Evolutionary conservation across 2,797 vertebrate genomes (phyloP).

Genomic region (Orestias chungarensis): DNA sequence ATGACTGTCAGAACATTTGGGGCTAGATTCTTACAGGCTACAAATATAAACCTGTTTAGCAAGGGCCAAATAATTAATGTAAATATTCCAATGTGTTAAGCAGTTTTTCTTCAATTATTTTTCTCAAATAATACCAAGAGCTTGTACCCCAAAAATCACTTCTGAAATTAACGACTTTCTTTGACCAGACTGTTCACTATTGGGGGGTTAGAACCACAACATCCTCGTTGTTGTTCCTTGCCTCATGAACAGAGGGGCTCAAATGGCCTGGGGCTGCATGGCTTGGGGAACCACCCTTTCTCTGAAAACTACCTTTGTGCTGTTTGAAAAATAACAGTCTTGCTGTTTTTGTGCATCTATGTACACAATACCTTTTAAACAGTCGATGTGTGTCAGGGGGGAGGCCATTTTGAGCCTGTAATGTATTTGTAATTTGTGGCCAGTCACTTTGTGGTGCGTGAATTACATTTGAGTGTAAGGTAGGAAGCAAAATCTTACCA

Average conservation of each 20-base stretch:
- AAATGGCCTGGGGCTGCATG: constrained; percentile 54
- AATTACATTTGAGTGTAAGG: constrained; percentile 42
- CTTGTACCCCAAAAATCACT: constrained; percentile 52
- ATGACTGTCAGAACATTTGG: constrained; percentile 78
- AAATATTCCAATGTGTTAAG: constrained; percentile 30
- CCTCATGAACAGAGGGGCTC: constrained; percentile 62
- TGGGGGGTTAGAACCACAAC: constrained; percentile 70
- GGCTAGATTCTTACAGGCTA: constrained; percentile 58
- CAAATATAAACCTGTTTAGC: constrained; percentile 20
- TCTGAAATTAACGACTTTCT: constrained; percentile 65
- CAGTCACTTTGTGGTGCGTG: constrained; percentile 36
- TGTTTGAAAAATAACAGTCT: constrained; percentile 74
- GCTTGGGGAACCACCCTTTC: constrained; percentile 74
- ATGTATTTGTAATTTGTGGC: constrained; percentile 68
- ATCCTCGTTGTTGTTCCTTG: constrained; percentile 53
- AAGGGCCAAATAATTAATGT: constrained; percentile 19
- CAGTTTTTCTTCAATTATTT: constrained; percentile 37
- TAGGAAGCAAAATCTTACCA: constrained; percentile 67
- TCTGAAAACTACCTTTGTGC: constrained; percentile 72
- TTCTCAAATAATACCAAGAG: constrained; percentile 42
- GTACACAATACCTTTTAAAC: constrained; percentile 64
- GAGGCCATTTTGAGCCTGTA: constrained; percentile 52
- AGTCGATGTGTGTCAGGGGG: constrained; percentile 51
- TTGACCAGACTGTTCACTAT: constrained; percentile 42
- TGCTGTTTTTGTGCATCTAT: constrained; percentile 53